Evolutionary conservation across 2,888 invertebrate genomes (phyloP), one percentile per base, ranked within the genome.

Genomic region (Augochlorella aurata): DNA sequence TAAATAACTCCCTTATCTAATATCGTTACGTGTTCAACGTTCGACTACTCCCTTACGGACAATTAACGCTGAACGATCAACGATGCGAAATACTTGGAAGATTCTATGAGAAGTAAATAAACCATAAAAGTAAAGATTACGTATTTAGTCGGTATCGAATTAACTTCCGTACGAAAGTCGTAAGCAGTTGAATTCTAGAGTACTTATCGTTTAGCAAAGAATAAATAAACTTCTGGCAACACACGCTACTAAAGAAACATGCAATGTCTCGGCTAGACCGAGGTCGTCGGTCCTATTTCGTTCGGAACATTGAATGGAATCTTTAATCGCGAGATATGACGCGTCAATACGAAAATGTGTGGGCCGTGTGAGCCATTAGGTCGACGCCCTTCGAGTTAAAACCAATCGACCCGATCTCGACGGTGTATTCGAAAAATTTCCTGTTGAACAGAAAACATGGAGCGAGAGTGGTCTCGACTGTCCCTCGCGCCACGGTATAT

Each of bases 81-180:
- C 67, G 54, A 79, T 58, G 69, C 74, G 16, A 80, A 74, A 66
- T 74, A 80, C 65, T 73, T 74, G 52, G 63, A 73, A 65, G 69
- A 29, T 70, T 47, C 29, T 66, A 66, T n/a, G 24, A 73, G 70
- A 74, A 52, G 49, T 54, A 70, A 58, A 65, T 47, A 21, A 38
- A 54, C 29, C 24, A 44, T 52, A 69, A 38, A 44, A 72, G 38
- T 67, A 61, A 47, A 52, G 12, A 50, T 65, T 67, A 71, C 29
- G 1, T 49, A 38, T 50, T 44, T 82, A 82, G 66, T 18, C 70
- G 73, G 52, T 63, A 38, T 45, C 81, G 52, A 74, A 67, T 79
- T 38, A 54, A 73, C 21, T 50, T 50, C 14, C n/a, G 47, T 44
- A 24, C 58, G 24, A 38, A 58, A 58, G 52, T 70, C 45, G 38